phyloP scores from a whole-genome alignment of 2,113 vertebrate species.

The Rafetus swinhoei region DNA sequence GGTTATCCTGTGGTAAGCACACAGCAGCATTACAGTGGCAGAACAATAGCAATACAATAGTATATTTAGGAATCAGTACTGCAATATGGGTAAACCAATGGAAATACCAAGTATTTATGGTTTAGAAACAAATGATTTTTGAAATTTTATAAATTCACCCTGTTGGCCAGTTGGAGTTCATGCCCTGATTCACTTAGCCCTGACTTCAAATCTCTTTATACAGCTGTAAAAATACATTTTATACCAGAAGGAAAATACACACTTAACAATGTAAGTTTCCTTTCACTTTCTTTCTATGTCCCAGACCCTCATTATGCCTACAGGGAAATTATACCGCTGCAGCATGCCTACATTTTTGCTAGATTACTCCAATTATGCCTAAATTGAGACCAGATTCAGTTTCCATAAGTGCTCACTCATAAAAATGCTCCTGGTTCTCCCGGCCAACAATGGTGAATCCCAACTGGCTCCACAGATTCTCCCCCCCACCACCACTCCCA shows the following conservation, averaged over 20 bases:
- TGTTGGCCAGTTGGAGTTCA: neutral
- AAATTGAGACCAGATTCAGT: neutral
- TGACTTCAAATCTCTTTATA: neutral
- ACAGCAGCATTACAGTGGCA: neutral
- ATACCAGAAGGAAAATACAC: neutral
- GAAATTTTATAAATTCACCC: neutral
- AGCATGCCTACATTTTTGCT: neutral
- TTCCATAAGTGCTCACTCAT: neutral
- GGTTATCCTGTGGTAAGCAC: neutral
- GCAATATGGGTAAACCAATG: neutral
- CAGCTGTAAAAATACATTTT: neutral
- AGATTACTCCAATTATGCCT: neutral
- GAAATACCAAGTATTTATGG: neutral
- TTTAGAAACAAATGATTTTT: neutral
- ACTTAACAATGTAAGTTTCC: neutral
- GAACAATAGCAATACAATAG: neutral
- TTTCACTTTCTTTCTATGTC: neutral
- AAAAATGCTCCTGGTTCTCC: neutral
- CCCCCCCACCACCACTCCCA: too few relatives aligned
- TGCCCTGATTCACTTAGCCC: neutral
- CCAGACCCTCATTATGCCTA: neutral
- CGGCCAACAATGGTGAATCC: rapidly evolving
- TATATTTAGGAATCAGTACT: neutral
- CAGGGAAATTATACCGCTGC: neutral
- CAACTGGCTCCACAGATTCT: neutral